phyloP scores from a whole-genome alignment of 2,888 invertebrate genomes.

The Phalangium opilio region DNA sequence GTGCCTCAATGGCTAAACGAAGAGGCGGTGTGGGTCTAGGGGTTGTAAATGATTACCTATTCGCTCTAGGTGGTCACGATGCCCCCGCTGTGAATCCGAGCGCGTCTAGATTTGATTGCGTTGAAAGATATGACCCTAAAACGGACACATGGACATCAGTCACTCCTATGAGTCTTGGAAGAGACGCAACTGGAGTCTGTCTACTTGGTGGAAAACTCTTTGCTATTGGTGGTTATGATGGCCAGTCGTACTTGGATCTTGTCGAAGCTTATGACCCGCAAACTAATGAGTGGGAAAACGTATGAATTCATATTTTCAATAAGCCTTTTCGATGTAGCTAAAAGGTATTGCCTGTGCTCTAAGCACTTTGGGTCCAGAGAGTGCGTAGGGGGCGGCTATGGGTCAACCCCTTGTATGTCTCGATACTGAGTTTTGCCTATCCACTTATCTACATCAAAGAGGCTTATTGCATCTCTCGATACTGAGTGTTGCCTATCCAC shows the following conservation, averaged over 20 bases:
- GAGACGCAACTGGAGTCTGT: constrained; percentile 42
- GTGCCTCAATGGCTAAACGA: constrained; percentile 70
- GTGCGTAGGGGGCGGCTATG: too few relatives aligned
- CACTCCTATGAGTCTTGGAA: constrained; percentile 33
- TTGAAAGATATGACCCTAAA: constrained; percentile 35
- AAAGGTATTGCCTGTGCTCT: too few relatives aligned
- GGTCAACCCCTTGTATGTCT: too few relatives aligned
- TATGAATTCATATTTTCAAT: too few relatives aligned
- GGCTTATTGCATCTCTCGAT: too few relatives aligned
- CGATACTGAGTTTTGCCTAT: too few relatives aligned
- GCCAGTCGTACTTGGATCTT: constrained; percentile 65
- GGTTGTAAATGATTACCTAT: constrained; percentile 70
- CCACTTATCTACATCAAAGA: too few relatives aligned
- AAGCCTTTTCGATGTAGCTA: too few relatives aligned
- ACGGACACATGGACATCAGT: constrained; percentile 34
- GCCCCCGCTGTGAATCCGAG: constrained; percentile 73
- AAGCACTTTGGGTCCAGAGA: too few relatives aligned
- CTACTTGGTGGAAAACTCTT: constrained; percentile 64
- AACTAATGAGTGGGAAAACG: constrained; percentile 37
- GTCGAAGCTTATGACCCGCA: constrained; percentile 80
- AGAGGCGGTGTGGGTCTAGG: constrained; percentile 81
- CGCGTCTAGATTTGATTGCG: constrained; percentile 45
- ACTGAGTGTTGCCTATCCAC: too few relatives aligned
- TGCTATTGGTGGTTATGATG: constrained; percentile 82
- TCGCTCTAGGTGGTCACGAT: constrained; percentile 86